Base-by-base conservation (phyloP, 2,888 invertebrate genomes). In the Melipona beecheii region DNA sequence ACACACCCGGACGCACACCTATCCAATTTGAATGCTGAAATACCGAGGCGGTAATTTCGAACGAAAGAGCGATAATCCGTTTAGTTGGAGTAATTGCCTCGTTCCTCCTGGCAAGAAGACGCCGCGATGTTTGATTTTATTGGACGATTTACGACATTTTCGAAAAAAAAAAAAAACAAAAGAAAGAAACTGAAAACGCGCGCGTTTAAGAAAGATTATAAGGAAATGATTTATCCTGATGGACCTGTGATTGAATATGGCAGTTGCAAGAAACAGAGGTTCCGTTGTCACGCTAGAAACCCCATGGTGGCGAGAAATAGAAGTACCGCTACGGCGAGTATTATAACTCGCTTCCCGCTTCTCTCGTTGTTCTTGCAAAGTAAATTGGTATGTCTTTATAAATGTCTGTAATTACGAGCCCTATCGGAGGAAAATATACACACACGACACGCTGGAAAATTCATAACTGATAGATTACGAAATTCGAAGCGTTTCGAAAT, bases 261-360 rank as follows among this genome's bases (percentile, higher is more conserved):
- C 56, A 70, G 17, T 19, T 36, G 54, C 36, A 70, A 70, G 70
- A 70, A 70, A 70, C 54, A 56, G 56, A 70, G 54, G 56, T 70
- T 54, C 70, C 70, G 70, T 70, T 70, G 70, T 70, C 70, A 70
- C 70, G 70, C 50, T 36, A 70, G 70, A 70, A 56, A 70, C 54
- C 70, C 70, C 31, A 52, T 36, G 54, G 70, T 56, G 54, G 70
- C 70, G 54, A 56, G 13, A 70, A 70, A n/a, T n/a, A n/a, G 36
- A 70, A 70, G 70, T 70, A 70, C 70, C 70, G 70, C 70, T 70
- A 70, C n/a, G 56, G 2, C 43, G 1, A 9, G 43, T 43, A 43
- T n/a, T n/a, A 56, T 70, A 70, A 56, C 56, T 70, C 56, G n/a
- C 70, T 70, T 70, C 54, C 54, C 70, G 54, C 21, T 56, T 70